phyloP scores from a whole-genome alignment of 2,113 vertebrate species.

The Oceanites oceanicus region DNA sequence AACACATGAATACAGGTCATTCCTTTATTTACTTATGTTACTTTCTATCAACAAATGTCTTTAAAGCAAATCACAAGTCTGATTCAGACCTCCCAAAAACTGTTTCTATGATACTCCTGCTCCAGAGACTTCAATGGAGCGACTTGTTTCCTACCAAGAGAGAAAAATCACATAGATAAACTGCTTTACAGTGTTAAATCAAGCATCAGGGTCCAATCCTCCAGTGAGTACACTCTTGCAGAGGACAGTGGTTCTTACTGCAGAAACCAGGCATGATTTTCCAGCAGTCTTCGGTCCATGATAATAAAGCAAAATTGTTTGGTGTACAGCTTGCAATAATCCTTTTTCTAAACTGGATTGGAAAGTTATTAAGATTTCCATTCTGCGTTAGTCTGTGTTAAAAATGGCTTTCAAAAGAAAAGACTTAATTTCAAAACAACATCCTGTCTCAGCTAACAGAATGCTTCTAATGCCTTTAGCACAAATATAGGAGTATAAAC shows the following conservation, averaged over 20 bases:
- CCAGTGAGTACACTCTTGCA: background rate
- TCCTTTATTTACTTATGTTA: rapidly evolving
- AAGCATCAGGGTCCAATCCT: rapidly evolving
- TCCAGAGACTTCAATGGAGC: background rate
- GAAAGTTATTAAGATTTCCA: background rate
- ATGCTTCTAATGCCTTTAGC: background rate
- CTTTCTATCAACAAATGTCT: background rate
- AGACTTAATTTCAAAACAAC: background rate
- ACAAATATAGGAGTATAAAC: rapidly evolving
- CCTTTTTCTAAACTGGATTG: background rate
- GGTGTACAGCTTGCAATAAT: background rate
- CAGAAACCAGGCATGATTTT: background rate
- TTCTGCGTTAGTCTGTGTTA: background rate
- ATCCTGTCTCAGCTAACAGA: background rate
- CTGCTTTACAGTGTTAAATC: background rate
- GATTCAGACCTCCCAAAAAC: background rate
- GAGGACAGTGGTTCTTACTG: background rate
- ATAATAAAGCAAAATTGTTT: background rate
- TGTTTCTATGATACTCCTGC: background rate
- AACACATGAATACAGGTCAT: background rate
- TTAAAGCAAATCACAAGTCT: background rate
- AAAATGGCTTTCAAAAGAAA: constrained; percentile 8
- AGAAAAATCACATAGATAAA: background rate
- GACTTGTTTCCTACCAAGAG: background rate
- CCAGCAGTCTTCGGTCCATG: background rate